Evolutionary conservation across 2,888 invertebrate genomes (phyloP), one percentile per base, ranked within the genome.

Genomic region (Drosophila anomalata): DNA sequence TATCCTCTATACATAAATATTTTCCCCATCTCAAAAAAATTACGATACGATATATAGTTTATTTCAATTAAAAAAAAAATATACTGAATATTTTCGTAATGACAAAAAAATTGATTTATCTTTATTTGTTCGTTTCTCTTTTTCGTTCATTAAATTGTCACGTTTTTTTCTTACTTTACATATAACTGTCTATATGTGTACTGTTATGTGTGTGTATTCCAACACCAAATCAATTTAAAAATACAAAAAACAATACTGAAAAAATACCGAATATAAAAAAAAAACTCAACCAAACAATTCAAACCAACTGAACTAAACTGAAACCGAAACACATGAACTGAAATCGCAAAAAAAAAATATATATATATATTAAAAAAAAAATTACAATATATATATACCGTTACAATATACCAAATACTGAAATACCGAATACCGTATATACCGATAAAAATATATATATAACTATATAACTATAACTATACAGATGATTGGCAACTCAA

Each of bases 401-500:
- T 75, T 71, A 77, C 55, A 51, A 73, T 68, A 73, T 46, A 69
- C 7, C 17, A 44, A 66, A 48, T 54, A 57, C 9, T 31, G 44
- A 50, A 33, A 39, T 36, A 36, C 36, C 29, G 29, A 47, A 69
- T 41, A 39, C 41, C 33, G 63, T 72, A 58, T 67, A 69, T 67
- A 63, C 55, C 73, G 59, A 77, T 71, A 78, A 55, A 72, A 71
- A 73, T 47, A 69, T 61, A 71, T 71, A 48, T 71, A 69, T 72
- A 70, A 55, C 75, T 65, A 75, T 59, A 72, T 62, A 73, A 75
- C 59, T 75, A 70, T 75, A 78, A 81, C 72, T 75, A 76, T 79
- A 78, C 85, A 92, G 92, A 90, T 92, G 90, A 92, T 95, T 84
- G 94, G 94, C 77, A 97, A 97, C 92, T 96, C 96, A 78, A 96